These are phyloP conservation scores for Epiblema foenella DNA, from an alignment of 2,888 invertebrate species.

Conservation along the genomic window DNA sequence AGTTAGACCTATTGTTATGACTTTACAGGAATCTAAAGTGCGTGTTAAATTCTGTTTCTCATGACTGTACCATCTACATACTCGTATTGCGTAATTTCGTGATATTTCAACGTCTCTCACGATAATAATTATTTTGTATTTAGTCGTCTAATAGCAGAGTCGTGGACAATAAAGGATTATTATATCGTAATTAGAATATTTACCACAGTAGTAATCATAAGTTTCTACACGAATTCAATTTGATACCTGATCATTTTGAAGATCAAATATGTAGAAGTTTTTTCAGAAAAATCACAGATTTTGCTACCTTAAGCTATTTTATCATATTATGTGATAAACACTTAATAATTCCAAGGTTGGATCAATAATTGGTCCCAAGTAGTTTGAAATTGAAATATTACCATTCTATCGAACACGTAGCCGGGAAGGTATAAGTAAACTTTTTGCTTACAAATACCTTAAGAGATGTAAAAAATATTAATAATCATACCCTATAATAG, in stretches of 20 bases:
- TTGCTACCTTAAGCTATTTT: not conserved
- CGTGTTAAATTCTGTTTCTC: slow-evolving; percentile 4
- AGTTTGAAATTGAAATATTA: slow-evolving; percentile 12
- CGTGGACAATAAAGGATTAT: slow-evolving; percentile 1
- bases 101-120: not conserved
- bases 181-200: slow-evolving; percentile 1
- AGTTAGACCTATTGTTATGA: not conserved
- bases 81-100: not conserved
- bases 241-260: not conserved
- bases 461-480: not conserved
- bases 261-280: not conserved
- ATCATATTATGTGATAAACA: slow-evolving; percentile 1
- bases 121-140: slow-evolving; percentile 13
- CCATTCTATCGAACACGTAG: not conserved
- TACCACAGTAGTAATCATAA: not conserved
- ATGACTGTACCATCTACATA: not conserved
- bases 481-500: not conserved
- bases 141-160: not conserved
- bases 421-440: not conserved
- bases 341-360: slow-evolving; percentile 4
- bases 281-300: not conserved
- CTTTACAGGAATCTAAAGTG: not conserved
- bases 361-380: slow-evolving; percentile 18
- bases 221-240: no score
- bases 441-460: not conserved